Conservation (phyloP, 2,888 invertebrate genomes). For the Rhabditoides inermis region DNA sequence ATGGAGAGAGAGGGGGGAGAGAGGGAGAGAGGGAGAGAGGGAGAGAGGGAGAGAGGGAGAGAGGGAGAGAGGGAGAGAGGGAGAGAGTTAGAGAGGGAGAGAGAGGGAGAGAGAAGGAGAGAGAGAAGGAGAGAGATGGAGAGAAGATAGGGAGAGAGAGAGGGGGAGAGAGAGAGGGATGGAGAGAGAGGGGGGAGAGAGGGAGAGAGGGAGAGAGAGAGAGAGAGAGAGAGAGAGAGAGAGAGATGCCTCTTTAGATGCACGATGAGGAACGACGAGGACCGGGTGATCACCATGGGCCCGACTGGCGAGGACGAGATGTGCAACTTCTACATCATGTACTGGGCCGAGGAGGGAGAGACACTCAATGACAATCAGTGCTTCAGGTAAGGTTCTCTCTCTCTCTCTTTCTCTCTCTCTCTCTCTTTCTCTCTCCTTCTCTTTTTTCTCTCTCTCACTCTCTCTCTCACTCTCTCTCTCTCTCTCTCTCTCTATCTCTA, state of each 20-base stretch:
- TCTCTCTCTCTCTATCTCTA: background rate
- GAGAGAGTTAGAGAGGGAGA: background rate
- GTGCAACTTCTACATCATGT: slow-evolving; percentile 54
- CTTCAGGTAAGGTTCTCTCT: background rate
- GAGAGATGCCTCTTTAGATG: no score
- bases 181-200: background rate
- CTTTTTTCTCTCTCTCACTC: no score
- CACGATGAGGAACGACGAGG: slow-evolving; percentile 45
- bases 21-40: background rate
- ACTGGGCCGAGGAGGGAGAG: slow-evolving; percentile 41
- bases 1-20: background rate
- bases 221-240: no score
- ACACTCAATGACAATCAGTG: background rate
- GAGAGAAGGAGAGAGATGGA: background rate
- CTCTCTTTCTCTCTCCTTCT: no score
- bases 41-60: background rate
- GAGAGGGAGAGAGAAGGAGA: background rate
- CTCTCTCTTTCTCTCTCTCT: background rate
- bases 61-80: background rate
- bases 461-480: background rate
- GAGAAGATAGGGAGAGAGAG: background rate
- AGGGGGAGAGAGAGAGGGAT: no score
- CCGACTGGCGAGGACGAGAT: slow-evolving; percentile 52
- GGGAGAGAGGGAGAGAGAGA: background rate
- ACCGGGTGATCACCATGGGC: slow-evolving; percentile 40